Percentiles rank a stretch among this genome's conserved stretches.
Conservation (phyloP, 2,113 vertebrate genomes). For the Eulemur macaco region DNA sequence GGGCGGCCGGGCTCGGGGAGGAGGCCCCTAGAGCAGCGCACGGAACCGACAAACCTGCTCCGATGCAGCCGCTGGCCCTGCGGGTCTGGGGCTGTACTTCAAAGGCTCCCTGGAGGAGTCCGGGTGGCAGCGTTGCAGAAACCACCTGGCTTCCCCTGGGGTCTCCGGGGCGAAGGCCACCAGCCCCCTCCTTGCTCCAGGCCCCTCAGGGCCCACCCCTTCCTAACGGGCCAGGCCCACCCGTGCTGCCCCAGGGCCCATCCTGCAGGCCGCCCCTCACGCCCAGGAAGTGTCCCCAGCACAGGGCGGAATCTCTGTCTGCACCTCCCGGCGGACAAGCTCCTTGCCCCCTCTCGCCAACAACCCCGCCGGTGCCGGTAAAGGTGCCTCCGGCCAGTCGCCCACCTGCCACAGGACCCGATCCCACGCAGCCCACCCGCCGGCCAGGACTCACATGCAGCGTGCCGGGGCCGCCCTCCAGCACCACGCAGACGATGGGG, state of each 20-base stretch:
- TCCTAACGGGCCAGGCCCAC: background rate
- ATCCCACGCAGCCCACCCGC: background rate
- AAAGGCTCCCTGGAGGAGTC: background rate
- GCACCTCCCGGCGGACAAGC: background rate
- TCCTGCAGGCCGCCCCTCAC: accelerated
- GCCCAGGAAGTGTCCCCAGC: accelerated
- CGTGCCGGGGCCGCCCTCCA: constrained; percentile 96
- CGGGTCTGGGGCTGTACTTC: background rate
- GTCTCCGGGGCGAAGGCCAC: background rate
- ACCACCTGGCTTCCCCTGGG: accelerated
- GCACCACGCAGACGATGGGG: constrained; percentile 94
- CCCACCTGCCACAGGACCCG: accelerated
- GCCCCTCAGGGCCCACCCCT: background rate
- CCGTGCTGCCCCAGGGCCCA: accelerated
- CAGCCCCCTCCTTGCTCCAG: too few relatives aligned
- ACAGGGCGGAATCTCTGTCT: background rate
- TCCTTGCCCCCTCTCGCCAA: background rate
- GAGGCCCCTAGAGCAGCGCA: accelerated
- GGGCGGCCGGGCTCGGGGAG: accelerated
- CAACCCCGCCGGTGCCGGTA: background rate
- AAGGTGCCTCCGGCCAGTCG: accelerated
- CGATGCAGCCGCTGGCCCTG: background rate
- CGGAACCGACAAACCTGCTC: too few relatives aligned
- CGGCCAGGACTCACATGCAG: constrained; percentile 88
- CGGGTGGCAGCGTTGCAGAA: background rate